These are phyloP conservation scores for Eufriesea mexicana DNA, from an alignment of 1,140 invertebrate genomes.

Conservation along the genomic window DNA sequence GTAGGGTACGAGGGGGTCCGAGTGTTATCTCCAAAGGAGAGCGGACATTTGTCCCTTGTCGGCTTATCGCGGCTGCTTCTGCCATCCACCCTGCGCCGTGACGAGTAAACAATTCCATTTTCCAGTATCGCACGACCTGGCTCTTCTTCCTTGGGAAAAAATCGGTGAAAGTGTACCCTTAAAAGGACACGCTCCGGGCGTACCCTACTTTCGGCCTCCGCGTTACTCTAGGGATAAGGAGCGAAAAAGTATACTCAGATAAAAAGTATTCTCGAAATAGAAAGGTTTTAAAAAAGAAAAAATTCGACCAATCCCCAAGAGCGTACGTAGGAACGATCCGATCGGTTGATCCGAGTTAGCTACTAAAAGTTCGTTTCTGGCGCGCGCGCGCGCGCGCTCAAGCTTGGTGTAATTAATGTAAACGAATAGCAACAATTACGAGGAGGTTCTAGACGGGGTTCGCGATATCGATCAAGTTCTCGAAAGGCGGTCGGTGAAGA, in stretches of 20 bases:
- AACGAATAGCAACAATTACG: constrained; percentile 43
- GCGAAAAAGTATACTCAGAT: too few relatives aligned
- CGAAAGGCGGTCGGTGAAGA: constrained; percentile 43
- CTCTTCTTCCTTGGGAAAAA: not conserved
- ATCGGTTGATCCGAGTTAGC: not conserved
- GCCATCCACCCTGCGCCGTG: constrained; percentile 48
- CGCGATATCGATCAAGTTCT: constrained; percentile 47
- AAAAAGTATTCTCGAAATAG: too few relatives aligned
- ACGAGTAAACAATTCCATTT: constrained; percentile 68
- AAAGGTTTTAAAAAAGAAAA: not conserved
- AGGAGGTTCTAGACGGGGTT: constrained; percentile 13
- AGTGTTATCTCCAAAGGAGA: constrained; percentile 43
- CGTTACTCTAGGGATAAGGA: not conserved
- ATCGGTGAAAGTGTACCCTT: not conserved
- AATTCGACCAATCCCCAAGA: too few relatives aligned
- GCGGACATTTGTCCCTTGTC: constrained; percentile 67
- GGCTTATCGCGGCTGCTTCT: constrained; percentile 70
- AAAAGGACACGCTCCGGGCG: not conserved
- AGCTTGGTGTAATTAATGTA: constrained; percentile 36
- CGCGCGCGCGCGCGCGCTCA: not conserved
- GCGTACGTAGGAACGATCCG: not conserved
- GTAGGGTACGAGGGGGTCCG: not conserved
- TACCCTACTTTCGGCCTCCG: not conserved
- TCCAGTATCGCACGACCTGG: not conserved
- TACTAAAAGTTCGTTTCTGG: not conserved